Evolutionary conservation across 2,888 invertebrate genomes (phyloP).

Genomic region (Unio pictorum): DNA sequence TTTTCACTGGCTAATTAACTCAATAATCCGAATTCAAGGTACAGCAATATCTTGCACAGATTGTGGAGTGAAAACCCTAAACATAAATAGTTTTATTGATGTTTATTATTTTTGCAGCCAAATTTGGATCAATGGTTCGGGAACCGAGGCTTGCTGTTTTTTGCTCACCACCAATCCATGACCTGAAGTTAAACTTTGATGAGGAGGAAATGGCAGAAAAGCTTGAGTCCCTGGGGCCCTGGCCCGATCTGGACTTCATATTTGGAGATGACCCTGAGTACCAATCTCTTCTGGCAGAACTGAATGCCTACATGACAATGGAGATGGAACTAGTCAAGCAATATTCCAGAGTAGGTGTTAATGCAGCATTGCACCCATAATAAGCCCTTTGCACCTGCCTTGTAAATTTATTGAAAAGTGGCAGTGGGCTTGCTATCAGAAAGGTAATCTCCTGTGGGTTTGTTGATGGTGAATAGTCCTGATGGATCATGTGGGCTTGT

Average conservation of each 20-base stretch:
- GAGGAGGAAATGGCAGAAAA: constrained; percentile 61
- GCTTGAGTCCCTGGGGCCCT: constrained; percentile 50
- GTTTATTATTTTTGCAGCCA: constrained; percentile 39
- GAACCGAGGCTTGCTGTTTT: constrained; percentile 65
- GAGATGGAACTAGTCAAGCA: constrained; percentile 59
- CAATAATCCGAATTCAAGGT: too few species aligned
- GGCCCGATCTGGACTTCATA: constrained; percentile 67
- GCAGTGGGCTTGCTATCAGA: too few species aligned
- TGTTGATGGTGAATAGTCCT: too few species aligned
- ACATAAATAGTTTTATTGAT: background rate
- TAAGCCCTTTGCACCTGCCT: too few species aligned
- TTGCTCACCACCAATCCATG: constrained; percentile 64
- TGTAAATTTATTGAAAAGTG: too few species aligned
- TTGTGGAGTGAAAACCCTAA: too few species aligned
- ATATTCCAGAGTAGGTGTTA: constrained; percentile 48
- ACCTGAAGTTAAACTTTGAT: constrained; percentile 63
- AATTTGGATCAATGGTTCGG: constrained; percentile 62
- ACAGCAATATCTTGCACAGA: too few species aligned
- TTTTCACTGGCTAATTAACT: background rate
- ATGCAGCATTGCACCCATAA: background rate
- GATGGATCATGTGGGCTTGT: too few species aligned
- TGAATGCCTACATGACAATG: constrained; percentile 57
- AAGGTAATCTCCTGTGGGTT: too few species aligned
- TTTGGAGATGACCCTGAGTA: constrained; percentile 66
- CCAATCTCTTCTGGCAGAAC: constrained; percentile 53